Percentiles rank a stretch among this genome's conserved stretches.
Evolutionary conservation across 2,888 invertebrate species (phyloP).

Genomic region (Hirtodrosophila trivittata): DNA sequence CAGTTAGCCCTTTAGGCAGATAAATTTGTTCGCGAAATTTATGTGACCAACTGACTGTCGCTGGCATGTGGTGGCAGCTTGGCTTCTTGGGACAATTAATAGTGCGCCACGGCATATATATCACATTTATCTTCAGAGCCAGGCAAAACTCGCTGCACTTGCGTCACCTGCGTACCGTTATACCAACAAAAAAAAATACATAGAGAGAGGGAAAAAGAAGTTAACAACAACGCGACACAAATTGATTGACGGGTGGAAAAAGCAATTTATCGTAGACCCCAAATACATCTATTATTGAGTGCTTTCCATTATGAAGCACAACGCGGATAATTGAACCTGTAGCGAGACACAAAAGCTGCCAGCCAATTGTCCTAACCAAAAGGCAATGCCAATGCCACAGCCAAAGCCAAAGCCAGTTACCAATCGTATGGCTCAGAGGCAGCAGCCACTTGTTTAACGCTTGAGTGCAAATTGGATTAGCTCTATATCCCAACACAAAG

Average conservation of each 20-base stretch:
- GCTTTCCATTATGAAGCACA: constrained; percentile 5
- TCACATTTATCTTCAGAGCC: constrained; percentile 36
- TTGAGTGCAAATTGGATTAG: constrained; percentile 48
- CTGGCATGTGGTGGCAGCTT: constrained; percentile 15
- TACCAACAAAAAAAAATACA: background rate
- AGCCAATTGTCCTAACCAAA: too few species aligned
- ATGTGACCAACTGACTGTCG: constrained; percentile 22
- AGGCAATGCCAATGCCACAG: constrained; percentile 1
- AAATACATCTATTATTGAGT: constrained; percentile 42
- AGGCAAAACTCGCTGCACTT: constrained; percentile 33
- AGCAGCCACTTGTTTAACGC: constrained; percentile 34
- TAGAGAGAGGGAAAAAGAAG: background rate
- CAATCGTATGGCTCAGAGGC: constrained; percentile 22
- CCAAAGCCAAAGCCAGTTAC: constrained; percentile 18
- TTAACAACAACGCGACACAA: constrained; percentile 2
- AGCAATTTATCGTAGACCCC: constrained; percentile 29
- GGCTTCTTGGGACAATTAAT: constrained; percentile 32
- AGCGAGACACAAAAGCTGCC: constrained; percentile 9
- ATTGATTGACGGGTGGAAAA: constrained; percentile 38
- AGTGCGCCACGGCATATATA: constrained; percentile 7
- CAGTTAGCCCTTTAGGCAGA: constrained; percentile 12
- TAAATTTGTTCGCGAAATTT: constrained; percentile 38
- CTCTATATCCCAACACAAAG: constrained; percentile 4
- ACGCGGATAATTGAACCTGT: constrained; percentile 13
- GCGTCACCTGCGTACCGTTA: constrained; percentile 21